phyloP scores from a whole-genome alignment of 2,113 vertebrate genomes.

The Hiodon alosoides region DNA sequence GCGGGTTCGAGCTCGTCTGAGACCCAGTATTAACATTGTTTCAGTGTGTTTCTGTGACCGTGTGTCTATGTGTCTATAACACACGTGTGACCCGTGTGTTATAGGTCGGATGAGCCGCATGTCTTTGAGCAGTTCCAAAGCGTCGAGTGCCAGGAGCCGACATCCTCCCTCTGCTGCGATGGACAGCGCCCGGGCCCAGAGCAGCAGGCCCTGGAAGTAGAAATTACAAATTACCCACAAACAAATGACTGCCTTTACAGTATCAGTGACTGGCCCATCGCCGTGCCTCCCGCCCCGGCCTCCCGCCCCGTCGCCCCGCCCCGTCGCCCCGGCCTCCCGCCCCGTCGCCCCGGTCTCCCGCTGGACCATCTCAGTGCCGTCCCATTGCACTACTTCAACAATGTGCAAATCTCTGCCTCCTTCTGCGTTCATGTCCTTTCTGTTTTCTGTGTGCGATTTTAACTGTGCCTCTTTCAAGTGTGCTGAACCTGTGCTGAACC shows the following conservation, averaged over 20 bases:
- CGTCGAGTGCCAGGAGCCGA: slow-evolving; percentile 42
- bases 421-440: no score
- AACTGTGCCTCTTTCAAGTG: no score
- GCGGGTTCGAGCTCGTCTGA: neutral
- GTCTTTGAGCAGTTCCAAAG: slow-evolving; percentile 60
- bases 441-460: no score
- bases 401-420: no score
- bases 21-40: neutral
- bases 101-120: slow-evolving; percentile 70
- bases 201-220: slow-evolving; percentile 82
- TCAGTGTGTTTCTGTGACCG: neutral
- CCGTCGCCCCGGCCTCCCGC: neutral
- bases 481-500: no score
- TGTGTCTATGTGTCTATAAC: neutral
- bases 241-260: neutral
- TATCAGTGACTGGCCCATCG: neutral
- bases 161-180: slow-evolving; percentile 42
- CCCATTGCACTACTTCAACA: no score
- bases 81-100: slow-evolving; percentile 5
- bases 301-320: neutral
- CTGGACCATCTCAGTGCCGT: neutral
- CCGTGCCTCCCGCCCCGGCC: neutral
- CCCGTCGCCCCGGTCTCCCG: no score
- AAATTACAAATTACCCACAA: neutral
- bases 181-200: slow-evolving; percentile 40